Base-by-base conservation (phyloP, 2,797 vertebrate genomes). In the Pelochelys cantorii region DNA sequence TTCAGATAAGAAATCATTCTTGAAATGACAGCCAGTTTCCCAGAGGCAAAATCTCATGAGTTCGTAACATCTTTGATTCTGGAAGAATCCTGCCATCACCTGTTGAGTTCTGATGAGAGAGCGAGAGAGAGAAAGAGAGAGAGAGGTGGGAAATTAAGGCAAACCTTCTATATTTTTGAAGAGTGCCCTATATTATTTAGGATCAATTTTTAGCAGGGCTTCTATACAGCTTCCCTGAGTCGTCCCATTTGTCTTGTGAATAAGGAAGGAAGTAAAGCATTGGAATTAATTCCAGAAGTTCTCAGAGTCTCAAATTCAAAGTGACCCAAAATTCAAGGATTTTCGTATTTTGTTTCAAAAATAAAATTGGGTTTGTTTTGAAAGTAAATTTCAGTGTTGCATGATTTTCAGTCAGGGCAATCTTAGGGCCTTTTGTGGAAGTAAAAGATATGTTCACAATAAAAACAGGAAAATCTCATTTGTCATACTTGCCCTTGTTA, bases 1-100 rank as follows among this genome's bases (percentile, higher is more conserved):
- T 93, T 93, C 89, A 95, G 89, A 34, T 80, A 84, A 96, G 68
- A 48, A 48, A 90, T 94, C 93, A 95, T 84, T 54, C 83, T 83
- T 89, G 82, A 84, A 86, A 78, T 85, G 57, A 80, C 31, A 92
- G 77, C 79, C 3, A 79, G 56, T 5, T 11, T 84, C 68, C 77
- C 25, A 68, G 62, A 86, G 85, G 79, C 3, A 37, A 31, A 27
- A 4, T 75, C 77, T 81, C 2, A 2, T 4, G 85, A 78, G 29
- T 1, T 42, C 2, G 12, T 3, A 65, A 74, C 12, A 68, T 83
- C 14, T 81, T 87, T 86, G 71, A 81, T 54, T 90, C 53, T 18
- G 52, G 86, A 83, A 71, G 13, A 48, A 42, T 23, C 29, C 37
- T 2, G 1, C 81, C 5, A 81, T 5, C 34, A 22, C 79, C 13